Base-by-base conservation (phyloP, 1,140 invertebrate species). In the Megathymus violae region DNA sequence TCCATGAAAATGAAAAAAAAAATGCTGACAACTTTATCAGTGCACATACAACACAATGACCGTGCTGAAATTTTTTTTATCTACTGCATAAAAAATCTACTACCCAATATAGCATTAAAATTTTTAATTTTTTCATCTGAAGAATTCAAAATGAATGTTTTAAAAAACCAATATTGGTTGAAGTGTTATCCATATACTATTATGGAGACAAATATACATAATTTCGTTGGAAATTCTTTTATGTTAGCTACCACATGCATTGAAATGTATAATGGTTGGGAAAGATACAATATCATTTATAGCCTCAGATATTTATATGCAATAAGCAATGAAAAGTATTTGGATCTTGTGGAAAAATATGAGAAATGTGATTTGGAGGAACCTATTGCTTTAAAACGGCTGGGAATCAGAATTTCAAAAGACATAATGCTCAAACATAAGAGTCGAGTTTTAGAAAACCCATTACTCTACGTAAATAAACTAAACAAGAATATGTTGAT, bases 351-450 rank as follows among this genome's bases (percentile, higher is more conserved):
- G 31, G 74, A 76, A 52, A 56, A 47, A 7, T 48, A 52, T 47
- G 43, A 14, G 14, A 2, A 1, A 44, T n/a, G 36, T 9, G 7
- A 43, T 11, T 9, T 19, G 10, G 14, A 15, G n/a, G 22, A 34
- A 11, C 15, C 22, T 58, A 38, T 14, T 31, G 1, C 3, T 4
- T 14, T 46, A 6, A 46, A 36, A 41, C 34, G 17, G 34, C 61
- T 84, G 38, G 74, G 79, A 13, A 44, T 62, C 7, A 62, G 67
- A 52, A 64, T 78, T 47, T 82, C 84, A 41, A 83, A 78, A 65
- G 52, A 76, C 51, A 85, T 87, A 19, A 76, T 84, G 43, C 73
- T 56, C 0, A 76, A 78, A 16, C 71, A 87, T 50, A 87, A 84
- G 54, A 25, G 67, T 4, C 62, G 78, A 58, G 69, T 87, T n/a